Conservation (phyloP, 2,113 vertebrate genomes). For the Hippocampus abdominalis region DNA sequence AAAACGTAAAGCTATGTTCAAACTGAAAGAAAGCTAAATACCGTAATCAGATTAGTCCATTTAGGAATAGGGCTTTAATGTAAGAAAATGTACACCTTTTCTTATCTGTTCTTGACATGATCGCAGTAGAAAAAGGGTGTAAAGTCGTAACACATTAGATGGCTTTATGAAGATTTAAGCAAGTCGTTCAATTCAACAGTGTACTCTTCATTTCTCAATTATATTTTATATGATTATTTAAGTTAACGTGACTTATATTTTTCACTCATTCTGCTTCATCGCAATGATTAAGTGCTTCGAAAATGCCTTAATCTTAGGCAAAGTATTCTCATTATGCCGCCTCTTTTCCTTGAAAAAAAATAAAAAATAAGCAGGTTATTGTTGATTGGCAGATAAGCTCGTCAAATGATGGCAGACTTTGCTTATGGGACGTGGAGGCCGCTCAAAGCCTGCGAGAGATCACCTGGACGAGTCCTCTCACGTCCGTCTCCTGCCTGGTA, state of each 20-base stretch:
- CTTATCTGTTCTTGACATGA: too few species aligned
- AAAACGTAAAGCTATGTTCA: too few species aligned
- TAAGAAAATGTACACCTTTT: background rate
- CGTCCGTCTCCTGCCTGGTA: constrained; percentile 73
- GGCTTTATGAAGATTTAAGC: too few species aligned
- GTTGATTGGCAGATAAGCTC: constrained; percentile 69
- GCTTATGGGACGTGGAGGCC: constrained; percentile 72
- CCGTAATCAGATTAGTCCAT: background rate
- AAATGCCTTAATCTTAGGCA: background rate
- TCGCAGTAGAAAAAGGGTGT: too few species aligned
- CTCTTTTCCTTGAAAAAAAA: background rate
- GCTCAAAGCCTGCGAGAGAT: constrained; percentile 67
- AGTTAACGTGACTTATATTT: background rate
- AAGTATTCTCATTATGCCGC: background rate
- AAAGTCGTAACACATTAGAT: too few species aligned
- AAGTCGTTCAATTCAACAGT: too few species aligned
- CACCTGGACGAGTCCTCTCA: constrained; percentile 70
- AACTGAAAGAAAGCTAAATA: too few species aligned
- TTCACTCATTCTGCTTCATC: background rate
- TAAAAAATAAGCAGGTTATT: background rate
- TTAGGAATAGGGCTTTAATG: too few species aligned
- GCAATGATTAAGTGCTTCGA: background rate
- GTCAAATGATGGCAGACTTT: constrained; percentile 77
- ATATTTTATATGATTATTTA: too few species aligned
- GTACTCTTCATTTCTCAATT: too few species aligned